Conservation (phyloP, 2,113 vertebrate genomes). For the Mystacornis crossleyi region DNA sequence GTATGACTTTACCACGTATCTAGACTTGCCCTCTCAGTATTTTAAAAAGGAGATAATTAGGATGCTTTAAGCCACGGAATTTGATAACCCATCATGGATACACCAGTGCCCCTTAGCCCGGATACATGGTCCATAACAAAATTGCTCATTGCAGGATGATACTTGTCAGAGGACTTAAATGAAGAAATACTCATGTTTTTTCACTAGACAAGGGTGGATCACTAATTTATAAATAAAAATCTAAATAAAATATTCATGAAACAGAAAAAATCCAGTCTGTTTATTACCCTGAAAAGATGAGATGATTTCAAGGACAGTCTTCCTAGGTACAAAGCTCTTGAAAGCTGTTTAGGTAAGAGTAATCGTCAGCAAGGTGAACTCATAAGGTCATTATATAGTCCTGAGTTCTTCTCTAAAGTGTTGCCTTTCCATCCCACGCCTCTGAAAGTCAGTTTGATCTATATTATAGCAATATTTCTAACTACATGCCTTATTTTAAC, state of each 20-base stretch:
- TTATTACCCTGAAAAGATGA: not conserved
- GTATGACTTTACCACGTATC: not conserved
- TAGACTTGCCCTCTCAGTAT: not conserved
- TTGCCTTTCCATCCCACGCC: not conserved
- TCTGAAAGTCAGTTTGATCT: not conserved
- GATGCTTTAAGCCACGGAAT: not conserved
- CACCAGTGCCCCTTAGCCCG: accelerated
- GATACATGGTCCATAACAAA: not conserved
- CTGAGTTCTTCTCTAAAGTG: not conserved
- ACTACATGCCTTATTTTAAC: not conserved
- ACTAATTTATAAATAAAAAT: not conserved
- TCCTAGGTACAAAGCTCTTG: not conserved
- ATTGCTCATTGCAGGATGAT: not conserved
- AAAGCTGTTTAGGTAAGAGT: not conserved
- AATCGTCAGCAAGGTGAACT: not conserved
- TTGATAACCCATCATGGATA: not conserved
- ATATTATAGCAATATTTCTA: not conserved
- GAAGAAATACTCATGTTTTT: not conserved
- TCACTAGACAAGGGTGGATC: not conserved
- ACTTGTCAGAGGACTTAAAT: not conserved
- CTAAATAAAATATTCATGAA: not conserved
- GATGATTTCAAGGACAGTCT: not conserved
- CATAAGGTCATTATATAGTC: not conserved
- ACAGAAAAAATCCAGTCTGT: not conserved
- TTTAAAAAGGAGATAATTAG: not conserved